Base-by-base conservation (phyloP, 2,888 invertebrate species). In the Neuroscelio doddi region DNA sequence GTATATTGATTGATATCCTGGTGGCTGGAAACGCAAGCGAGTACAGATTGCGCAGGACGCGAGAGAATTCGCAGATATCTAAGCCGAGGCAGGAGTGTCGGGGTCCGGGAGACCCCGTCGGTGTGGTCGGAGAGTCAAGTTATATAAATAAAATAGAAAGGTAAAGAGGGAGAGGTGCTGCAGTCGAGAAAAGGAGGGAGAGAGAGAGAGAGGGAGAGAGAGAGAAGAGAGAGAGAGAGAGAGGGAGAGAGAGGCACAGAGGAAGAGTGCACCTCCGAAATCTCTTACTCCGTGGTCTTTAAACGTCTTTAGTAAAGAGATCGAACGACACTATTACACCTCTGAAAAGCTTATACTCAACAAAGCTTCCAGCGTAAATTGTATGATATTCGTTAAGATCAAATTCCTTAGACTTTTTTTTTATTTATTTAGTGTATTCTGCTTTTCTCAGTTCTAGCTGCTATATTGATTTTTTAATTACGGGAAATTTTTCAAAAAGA, bases 231-330 rank as follows among this genome's bases (percentile, higher is more conserved):
- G 45, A 49, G 64, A 41, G 26, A 42, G 27, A 15, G n/a, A 27
- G 0, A 17, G 32, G 16, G 30, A 32, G 12, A 8, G 32, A 9
- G 9, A 17, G 38, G n/a, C 3, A 38, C 16, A 9, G 17, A 16
- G 21, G 15, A 3, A 38, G 29, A 71, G 65, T 59, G 69, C 70
- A 68, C 62, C 72, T 73, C 72, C 70, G 68, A 70, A 77, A 76
- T 76, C 73, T 72, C 72, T 70, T 68, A 65, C 68, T 68, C 65
- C 65, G 42, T 56, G 64, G 73, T 72, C 71, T 73, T 75, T 74
- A 76, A 63, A 73, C 70, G 70, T 70, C 73, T 75, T 72, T 65
- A 65, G 64, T 65, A 71, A 76, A 76, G 65, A 73, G 69, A 64
- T 73, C 68, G 61, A 65, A 17, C 36, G 10, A 42, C 32, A 21